Evolutionary conservation across 2,113 vertebrate genomes (phyloP).

Genomic region (Puma concolor): DNA sequence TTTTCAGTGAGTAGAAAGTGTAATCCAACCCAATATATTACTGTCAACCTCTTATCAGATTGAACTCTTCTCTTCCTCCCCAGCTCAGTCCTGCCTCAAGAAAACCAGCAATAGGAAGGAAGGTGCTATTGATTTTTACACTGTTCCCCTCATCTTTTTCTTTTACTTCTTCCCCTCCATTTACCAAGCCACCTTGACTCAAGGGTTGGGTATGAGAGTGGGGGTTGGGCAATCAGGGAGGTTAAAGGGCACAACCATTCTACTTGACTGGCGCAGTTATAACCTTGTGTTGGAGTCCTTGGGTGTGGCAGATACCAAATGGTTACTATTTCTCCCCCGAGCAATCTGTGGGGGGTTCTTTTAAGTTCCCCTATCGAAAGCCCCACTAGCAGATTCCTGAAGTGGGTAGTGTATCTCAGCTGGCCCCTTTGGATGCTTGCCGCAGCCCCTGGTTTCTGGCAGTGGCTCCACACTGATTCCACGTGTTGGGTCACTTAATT

Average conservation of each 20-base stretch:
- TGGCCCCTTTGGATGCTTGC: neutral
- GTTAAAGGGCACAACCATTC: neutral
- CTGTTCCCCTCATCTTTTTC: neutral
- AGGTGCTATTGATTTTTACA: neutral
- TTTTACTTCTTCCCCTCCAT: neutral
- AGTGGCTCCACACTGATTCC: neutral
- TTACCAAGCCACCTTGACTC: neutral
- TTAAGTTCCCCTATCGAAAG: neutral
- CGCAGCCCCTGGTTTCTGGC: neutral
- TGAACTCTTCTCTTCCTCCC: neutral
- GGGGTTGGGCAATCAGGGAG: neutral
- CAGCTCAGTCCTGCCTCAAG: neutral
- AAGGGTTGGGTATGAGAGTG: neutral
- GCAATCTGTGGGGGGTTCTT: neutral
- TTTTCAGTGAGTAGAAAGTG: neutral
- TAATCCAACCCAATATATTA: neutral
- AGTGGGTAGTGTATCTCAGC: neutral
- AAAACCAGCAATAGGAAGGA: neutral
- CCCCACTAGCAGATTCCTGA: neutral
- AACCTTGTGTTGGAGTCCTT: neutral
- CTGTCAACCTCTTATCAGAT: neutral
- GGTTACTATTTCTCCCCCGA: neutral
- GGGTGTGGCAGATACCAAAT: neutral
- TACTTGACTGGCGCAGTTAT: rapidly evolving
- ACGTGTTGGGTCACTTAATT: neutral